Percentiles rank a stretch among this genome's conserved stretches.
phyloP scores from a whole-genome alignment of 2,113 vertebrate genomes.

The Tenrec ecaudatus region DNA sequence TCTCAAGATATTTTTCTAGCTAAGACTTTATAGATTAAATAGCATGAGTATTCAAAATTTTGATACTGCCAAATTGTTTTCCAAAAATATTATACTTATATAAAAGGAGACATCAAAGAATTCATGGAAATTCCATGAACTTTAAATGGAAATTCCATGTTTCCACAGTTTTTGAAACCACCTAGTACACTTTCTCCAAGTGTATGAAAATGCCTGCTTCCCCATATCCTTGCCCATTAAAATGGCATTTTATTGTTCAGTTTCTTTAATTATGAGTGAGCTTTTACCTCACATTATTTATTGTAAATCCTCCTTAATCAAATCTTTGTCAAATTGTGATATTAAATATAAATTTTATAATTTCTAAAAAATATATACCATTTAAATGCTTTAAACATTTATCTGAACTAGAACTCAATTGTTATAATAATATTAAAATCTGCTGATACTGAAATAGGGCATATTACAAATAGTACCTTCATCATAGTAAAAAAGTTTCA shows the following conservation, averaged over 20 bases:
- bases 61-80: constrained; percentile 33
- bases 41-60: constrained; percentile 3
- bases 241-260: neutral
- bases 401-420: neutral
- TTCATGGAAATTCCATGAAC: too few relatives aligned
- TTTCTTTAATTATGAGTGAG: constrained; percentile 58
- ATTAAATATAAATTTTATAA: constrained; percentile 53
- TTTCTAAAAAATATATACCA: constrained; percentile 30
- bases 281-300: constrained; percentile 7
- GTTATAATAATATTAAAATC: neutral
- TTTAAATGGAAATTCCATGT: too few relatives aligned
- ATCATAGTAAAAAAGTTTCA: constrained; percentile 97
- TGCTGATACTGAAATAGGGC: neutral
- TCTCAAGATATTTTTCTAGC: constrained; percentile 32
- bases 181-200: neutral
- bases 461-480: constrained; percentile 86
- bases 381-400: constrained; percentile 31
- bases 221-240: constrained; percentile 1
- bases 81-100: constrained; percentile 34
- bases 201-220: constrained; percentile 28
- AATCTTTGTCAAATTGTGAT: constrained; percentile 55
- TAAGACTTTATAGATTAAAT: constrained; percentile 32
- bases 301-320: constrained; percentile 50
- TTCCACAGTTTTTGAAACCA: too few relatives aligned
- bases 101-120: too few relatives aligned